A percentile compares a stretch with the other conserved stretches of the same genome.
Evolutionary conservation across 2,888 invertebrate genomes (phyloP).

Genomic region (Chrysomela aeneicollis): DNA sequence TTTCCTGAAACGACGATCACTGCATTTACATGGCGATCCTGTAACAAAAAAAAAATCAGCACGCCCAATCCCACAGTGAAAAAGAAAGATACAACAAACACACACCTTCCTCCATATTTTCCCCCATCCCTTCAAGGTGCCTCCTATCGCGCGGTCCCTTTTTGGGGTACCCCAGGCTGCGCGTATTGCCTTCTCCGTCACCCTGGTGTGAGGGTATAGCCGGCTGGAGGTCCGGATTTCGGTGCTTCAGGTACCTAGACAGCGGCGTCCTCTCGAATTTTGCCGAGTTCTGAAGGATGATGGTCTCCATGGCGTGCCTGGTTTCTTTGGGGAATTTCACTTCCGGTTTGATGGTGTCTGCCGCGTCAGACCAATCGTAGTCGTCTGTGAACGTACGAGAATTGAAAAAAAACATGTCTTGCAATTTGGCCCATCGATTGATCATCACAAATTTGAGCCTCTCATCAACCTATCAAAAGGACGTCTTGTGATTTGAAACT

Average conservation of each 20-base stretch:
- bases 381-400: constrained; percentile 15
- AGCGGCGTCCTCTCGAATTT: constrained; percentile 11
- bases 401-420: neutral
- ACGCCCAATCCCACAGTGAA: too few relatives aligned
- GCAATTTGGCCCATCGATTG: neutral
- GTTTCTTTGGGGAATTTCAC: constrained; percentile 38
- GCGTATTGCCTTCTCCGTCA: neutral
- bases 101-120: neutral
- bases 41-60: neutral
- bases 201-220: constrained; percentile 27
- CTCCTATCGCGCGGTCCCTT: neutral
- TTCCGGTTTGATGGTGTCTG: neutral
- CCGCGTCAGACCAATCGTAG: constrained; percentile 35
- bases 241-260: constrained; percentile 27
- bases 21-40: neutral
- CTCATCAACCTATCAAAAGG: too few relatives aligned
- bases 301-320: constrained; percentile 32
- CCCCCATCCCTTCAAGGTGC: neutral
- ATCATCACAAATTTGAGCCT: too few relatives aligned
- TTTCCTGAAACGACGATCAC: neutral
- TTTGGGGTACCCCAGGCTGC: neutral
- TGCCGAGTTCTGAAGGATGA: constrained; percentile 27
- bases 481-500: too few relatives aligned
- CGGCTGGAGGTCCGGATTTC: constrained; percentile 29
- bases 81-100: neutral